phyloP scores from a whole-genome alignment of 2,113 vertebrate species.

The Prochilodus magdalenae region DNA sequence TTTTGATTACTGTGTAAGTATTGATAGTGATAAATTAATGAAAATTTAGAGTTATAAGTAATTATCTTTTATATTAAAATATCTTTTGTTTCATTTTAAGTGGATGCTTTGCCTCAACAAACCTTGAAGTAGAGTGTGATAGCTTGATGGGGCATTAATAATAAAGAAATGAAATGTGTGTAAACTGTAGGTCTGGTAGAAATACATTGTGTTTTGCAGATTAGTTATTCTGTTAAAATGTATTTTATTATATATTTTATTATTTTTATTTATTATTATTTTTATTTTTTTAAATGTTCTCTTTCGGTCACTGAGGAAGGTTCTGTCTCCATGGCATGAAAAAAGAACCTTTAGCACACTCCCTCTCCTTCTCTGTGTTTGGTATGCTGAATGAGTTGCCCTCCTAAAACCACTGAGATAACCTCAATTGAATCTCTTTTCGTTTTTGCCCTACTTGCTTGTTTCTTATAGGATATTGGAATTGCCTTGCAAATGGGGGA shows the following conservation, averaged over 20 bases:
- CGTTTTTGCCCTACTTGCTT: slow-evolving; percentile 5
- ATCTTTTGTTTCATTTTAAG: neutral
- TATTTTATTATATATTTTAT: too few species aligned
- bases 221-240: slow-evolving; percentile 1
- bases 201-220: neutral
- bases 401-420: slow-evolving; percentile 22
- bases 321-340: too few species aligned
- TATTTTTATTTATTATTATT: too few species aligned
- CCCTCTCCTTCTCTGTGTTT: neutral
- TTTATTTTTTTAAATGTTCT: too few species aligned
- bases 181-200: neutral
- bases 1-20: neutral
- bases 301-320: too few species aligned
- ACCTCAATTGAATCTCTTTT: slow-evolving; percentile 14
- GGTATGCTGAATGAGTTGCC: slow-evolving; percentile 24
- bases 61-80: too few species aligned
- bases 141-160: neutral
- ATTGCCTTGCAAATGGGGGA: slow-evolving; percentile 39
- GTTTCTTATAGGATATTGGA: slow-evolving; percentile 21
- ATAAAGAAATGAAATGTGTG: neutral
- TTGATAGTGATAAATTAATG: too few species aligned
- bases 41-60: too few species aligned
- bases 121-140: neutral
- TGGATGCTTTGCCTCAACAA: neutral
- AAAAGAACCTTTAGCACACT: neutral